Base-by-base conservation (phyloP, 2,888 invertebrate genomes). In the Chironomus tentans region DNA sequence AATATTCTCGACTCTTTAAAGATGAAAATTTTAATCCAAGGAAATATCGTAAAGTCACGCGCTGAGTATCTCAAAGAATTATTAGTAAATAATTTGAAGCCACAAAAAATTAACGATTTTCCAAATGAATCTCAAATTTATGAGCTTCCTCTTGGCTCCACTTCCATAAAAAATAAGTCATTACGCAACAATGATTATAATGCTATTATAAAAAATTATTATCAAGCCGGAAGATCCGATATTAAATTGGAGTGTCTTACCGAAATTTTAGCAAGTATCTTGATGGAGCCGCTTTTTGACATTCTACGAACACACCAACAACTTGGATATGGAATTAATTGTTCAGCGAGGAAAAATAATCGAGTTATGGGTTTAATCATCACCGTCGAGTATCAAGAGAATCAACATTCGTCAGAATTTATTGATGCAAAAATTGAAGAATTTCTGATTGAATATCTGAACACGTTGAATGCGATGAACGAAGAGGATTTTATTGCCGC, bases 251-350 rank as follows among this genome's bases (percentile, higher is more conserved):
- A 88, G 68, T 88, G 89, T 77, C 87, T 91, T 0, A 85, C 93
- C 1, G 93, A 95, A 82, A 82, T 95, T 50, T 83, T 95, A 48
- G 89, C 91, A 87, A 93, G 93, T 86, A 84, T 94, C 77, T 92
- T 95, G 86, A 92, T 93, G 81, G 95, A 95, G 83, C 95, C 95
- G 0, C 86, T 93, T 68, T 97, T 95, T 84, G 91, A 95, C 83
- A 87, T 87, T 65, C 84, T 97, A 24, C 87, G 97, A 76, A 96
- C 95, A 0, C 91, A 92, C 82, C 93, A 95, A 81, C 96, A 97
- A 84, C 86, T 97, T 2, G 96, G 96, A 0, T 97, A 97, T 84
- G 88, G 90, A 81, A 94, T 97, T 28, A 89, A 86, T 80, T 90
- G 90, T 78, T 85, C 88, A 77, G 85, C 90, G 79, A 87, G 90